These are phyloP conservation scores for Eudyptes chrysolophus DNA, from an alignment of 2,113 vertebrate species.

Conservation along the genomic window DNA sequence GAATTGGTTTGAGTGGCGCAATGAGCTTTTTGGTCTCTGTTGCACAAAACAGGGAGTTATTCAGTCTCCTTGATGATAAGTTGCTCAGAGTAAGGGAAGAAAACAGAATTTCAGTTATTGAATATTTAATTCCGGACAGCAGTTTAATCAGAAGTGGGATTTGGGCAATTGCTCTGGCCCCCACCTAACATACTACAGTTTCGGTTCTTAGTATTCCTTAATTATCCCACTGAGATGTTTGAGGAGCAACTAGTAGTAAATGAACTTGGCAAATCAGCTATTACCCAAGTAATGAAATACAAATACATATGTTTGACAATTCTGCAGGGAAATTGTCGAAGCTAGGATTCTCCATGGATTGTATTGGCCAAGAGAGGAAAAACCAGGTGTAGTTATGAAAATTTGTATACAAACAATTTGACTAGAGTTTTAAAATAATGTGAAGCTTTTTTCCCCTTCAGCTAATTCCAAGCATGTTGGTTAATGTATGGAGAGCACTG, in stretches of 20 bases:
- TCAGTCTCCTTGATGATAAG: constrained; percentile 67
- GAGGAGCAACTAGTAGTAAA: constrained; percentile 83
- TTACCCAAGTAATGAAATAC: constrained; percentile 83
- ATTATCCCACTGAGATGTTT: constrained; percentile 83
- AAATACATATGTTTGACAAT: constrained; percentile 85
- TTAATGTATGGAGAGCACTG: constrained; percentile 67
- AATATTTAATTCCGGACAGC: constrained; percentile 83
- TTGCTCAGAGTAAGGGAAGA: constrained; percentile 68
- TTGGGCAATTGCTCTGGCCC: constrained; percentile 76
- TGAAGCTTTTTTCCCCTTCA: constrained; percentile 54
- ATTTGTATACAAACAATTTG: constrained; percentile 76
- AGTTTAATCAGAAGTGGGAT: constrained; percentile 83
- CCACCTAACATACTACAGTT: constrained; percentile 75
- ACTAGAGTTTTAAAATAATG: constrained; percentile 75
- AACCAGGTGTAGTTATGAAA: constrained; percentile 81
- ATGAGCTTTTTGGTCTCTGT: constrained; percentile 49
- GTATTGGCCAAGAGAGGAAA: constrained; percentile 75
- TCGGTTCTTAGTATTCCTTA: constrained; percentile 83
- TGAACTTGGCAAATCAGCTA: constrained; percentile 83
- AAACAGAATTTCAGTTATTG: constrained; percentile 77
- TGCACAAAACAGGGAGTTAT: constrained; percentile 64
- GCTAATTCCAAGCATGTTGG: constrained; percentile 61
- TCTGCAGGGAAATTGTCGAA: constrained; percentile 76
- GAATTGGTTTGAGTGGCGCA: constrained; percentile 51
- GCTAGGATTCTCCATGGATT: constrained; percentile 73